Percentiles rank a stretch among this genome's conserved stretches.
Evolutionary conservation across 2,113 vertebrate species (phyloP).

Genomic region (Python bivittatus): DNA sequence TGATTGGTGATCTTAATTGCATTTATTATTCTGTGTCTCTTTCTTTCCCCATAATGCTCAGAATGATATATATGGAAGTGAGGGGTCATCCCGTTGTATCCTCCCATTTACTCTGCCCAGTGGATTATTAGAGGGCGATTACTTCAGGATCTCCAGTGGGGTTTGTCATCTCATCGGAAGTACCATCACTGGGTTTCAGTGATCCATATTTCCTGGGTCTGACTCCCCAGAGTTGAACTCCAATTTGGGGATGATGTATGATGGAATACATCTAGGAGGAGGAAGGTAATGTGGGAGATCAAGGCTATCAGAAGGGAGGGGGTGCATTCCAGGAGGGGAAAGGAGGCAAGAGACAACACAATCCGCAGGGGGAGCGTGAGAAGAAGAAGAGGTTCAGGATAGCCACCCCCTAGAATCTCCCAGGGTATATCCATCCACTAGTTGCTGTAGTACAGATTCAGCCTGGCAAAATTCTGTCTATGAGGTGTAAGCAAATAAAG

Average conservation of each 20-base stretch:
- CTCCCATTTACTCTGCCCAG: background rate
- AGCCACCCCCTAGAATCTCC: no score
- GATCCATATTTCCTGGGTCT: background rate
- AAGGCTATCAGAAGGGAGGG: no score
- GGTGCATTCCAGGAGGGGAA: no score
- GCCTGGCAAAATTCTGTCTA: no score
- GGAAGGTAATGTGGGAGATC: no score
- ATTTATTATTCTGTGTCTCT: background rate
- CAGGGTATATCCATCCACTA: no score
- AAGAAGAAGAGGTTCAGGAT: no score
- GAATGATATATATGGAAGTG: background rate
- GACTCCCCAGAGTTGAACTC: background rate
- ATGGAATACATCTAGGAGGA: no score
- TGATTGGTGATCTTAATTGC: background rate
- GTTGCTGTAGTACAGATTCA: no score
- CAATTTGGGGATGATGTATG: background rate
- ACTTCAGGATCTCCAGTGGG: background rate
- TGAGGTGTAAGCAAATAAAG: no score
- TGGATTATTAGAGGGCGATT: background rate
- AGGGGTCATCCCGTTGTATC: background rate
- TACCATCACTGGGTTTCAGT: background rate
- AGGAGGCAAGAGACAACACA: no score
- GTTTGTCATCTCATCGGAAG: background rate
- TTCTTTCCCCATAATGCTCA: background rate
- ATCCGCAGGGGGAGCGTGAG: no score